Evolutionary conservation across 1,140 invertebrate species (phyloP).

Genomic region (Arctopsyche grandis): DNA sequence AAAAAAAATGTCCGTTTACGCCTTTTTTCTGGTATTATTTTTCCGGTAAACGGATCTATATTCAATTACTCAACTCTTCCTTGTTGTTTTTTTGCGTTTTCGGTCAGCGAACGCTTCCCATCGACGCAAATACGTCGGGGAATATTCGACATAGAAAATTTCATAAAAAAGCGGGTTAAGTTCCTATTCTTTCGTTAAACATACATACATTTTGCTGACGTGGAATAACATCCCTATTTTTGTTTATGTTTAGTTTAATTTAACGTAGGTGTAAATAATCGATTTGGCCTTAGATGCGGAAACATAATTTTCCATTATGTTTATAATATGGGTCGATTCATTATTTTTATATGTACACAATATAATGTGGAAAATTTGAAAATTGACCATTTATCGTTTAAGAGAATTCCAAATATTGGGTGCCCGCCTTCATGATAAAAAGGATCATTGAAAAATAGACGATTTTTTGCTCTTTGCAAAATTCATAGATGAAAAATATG

Average conservation of each 20-base stretch:
- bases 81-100: background rate
- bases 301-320: no score
- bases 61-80: slow-evolving; percentile 2
- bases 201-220: background rate
- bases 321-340: no score
- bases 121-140: background rate
- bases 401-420: no score
- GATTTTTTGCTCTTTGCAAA: no score
- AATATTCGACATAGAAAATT: background rate
- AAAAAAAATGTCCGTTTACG: background rate
- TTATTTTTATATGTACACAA: no score
- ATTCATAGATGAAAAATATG: no score
- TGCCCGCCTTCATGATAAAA: no score
- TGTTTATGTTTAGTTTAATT: background rate
- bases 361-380: no score
- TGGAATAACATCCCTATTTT: background rate
- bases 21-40: background rate
- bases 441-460: no score
- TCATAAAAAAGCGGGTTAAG: background rate
- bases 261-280: no score
- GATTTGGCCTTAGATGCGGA: no score
- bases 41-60: slow-evolving; percentile 1
- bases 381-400: no score
- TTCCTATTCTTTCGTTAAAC: background rate
- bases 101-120: background rate